phyloP scores from a whole-genome alignment of 1,140 invertebrate genomes.

The Belonocnema kinseyi region DNA sequence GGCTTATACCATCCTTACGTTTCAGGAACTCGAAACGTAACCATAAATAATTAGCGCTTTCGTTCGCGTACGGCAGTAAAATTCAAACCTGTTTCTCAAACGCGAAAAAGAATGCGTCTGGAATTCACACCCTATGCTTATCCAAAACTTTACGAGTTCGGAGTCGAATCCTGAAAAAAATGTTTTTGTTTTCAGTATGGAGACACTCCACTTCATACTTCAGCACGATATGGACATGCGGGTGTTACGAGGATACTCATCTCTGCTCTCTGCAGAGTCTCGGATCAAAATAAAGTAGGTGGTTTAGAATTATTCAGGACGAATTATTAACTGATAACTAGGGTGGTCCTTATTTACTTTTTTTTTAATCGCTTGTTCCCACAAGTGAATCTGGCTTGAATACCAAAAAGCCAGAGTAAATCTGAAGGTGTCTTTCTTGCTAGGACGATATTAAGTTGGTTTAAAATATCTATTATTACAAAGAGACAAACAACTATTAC shows the following conservation, averaged over 20 bases:
- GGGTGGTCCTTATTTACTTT: too few relatives aligned
- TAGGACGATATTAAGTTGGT: too few relatives aligned
- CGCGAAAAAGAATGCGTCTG: too few relatives aligned
- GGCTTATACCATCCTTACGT: not conserved
- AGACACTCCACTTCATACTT: conserved; percentile 96
- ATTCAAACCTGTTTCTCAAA: conserved; percentile 1
- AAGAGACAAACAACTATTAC: too few relatives aligned
- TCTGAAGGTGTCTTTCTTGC: too few relatives aligned
- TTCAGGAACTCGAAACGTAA: conserved; percentile 16
- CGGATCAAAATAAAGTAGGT: conserved; percentile 91
- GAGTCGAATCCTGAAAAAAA: not conserved
- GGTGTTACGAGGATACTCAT: conserved; percentile 96
- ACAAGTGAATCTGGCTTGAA: too few relatives aligned
- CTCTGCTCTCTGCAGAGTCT: conserved; percentile 90
- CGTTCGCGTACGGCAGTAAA: conserved; percentile 3
- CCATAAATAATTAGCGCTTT: conserved; percentile 30
- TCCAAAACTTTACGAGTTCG: not conserved
- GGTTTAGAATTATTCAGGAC: not conserved
- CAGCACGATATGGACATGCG: conserved; percentile 95
- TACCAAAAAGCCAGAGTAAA: too few relatives aligned
- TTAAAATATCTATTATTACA: too few relatives aligned
- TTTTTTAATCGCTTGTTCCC: too few relatives aligned
- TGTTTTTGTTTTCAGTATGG: conserved; percentile 85
- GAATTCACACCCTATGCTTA: too few relatives aligned
- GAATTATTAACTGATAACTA: not conserved